Conservation (phyloP, 2,888 invertebrate species). For the Synergus japonicus region DNA sequence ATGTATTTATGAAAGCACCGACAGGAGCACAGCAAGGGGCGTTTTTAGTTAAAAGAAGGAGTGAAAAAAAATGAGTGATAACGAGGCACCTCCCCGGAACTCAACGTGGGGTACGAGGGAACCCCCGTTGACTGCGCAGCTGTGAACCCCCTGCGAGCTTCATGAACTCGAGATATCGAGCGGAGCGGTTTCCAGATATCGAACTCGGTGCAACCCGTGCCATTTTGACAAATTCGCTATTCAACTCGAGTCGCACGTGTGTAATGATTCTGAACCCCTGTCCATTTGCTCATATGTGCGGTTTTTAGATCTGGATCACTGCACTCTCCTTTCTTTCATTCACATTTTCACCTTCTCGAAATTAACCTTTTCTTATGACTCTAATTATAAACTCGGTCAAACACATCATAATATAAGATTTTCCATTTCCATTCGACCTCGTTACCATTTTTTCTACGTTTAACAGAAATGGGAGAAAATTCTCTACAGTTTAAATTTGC, state of each 20-base stretch:
- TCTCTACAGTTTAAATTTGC: neutral
- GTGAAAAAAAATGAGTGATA: constrained; percentile 70
- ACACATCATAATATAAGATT: too few species aligned
- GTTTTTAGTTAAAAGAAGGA: constrained; percentile 58
- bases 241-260: constrained; percentile 62
- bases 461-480: too few species aligned
- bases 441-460: too few species aligned
- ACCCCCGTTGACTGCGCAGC: constrained; percentile 60
- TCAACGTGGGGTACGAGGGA: constrained; percentile 51
- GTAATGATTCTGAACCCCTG: constrained; percentile 57
- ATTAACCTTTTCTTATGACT: too few species aligned
- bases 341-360: neutral
- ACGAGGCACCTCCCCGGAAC: constrained; percentile 70
- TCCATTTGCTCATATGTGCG: constrained; percentile 67
- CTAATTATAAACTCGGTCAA: too few species aligned
- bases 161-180: constrained; percentile 44
- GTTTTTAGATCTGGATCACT: constrained; percentile 48
- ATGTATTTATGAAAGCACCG: constrained; percentile 53
- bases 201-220: constrained; percentile 61
- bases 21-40: constrained; percentile 56
- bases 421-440: too few species aligned
- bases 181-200: constrained; percentile 35
- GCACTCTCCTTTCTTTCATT: constrained; percentile 16
- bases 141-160: constrained; percentile 56
- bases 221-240: constrained; percentile 69